Evolutionary conservation across 2,797 vertebrate genomes (phyloP).

Genomic region (Enteromius mattozi): DNA sequence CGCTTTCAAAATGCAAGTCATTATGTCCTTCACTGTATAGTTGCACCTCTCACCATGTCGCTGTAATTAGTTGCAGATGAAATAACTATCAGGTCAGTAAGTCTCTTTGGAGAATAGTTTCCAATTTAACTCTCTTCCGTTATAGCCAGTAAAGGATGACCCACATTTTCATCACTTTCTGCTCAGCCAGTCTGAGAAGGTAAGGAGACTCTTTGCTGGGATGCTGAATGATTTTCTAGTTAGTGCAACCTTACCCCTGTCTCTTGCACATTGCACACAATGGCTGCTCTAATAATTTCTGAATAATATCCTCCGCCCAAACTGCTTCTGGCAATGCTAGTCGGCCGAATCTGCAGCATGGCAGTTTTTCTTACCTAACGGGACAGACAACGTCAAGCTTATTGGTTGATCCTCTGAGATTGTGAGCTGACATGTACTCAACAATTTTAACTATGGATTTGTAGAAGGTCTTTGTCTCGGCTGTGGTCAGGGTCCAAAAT

Average conservation of each 20-base stretch:
- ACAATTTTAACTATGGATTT: not conserved
- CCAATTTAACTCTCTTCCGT: constrained; percentile 73
- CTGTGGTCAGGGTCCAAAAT: constrained; percentile 22
- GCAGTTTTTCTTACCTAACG: not conserved
- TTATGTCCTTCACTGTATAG: not conserved
- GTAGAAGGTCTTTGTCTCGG: not conserved
- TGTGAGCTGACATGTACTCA: not conserved
- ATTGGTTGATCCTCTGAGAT: not conserved
- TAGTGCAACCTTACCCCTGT: constrained; percentile 46
- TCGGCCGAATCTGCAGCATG: constrained; percentile 21
- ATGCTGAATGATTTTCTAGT: constrained; percentile 52
- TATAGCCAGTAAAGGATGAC: constrained; percentile 94
- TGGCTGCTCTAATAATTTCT: constrained; percentile 38
- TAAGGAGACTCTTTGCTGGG: constrained; percentile 69
- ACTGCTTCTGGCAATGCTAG: constrained; percentile 21
- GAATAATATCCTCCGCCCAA: constrained; percentile 18
- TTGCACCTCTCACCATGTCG: constrained; percentile 16
- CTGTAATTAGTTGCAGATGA: constrained; percentile 27
- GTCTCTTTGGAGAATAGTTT: constrained; percentile 55
- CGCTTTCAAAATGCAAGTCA: not conserved
- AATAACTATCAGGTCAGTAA: constrained; percentile 23
- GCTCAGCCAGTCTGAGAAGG: constrained; percentile 98
- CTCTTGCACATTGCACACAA: constrained; percentile 46
- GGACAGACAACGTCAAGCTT: not conserved
- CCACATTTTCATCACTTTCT: constrained; percentile 98